Conservation (phyloP, 2,888 invertebrate genomes). For the Candidula unifasciata region DNA sequence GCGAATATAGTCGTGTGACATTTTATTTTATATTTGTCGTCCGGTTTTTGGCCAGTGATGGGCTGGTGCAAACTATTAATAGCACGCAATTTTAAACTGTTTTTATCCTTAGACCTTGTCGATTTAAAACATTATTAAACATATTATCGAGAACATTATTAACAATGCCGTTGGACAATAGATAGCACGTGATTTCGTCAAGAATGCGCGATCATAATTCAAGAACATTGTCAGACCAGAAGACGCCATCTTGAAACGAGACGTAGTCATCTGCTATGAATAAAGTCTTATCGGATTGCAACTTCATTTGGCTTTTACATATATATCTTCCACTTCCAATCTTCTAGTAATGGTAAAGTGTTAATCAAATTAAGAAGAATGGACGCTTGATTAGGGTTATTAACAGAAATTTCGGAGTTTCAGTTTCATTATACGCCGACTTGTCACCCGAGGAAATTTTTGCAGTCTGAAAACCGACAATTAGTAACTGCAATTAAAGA, state of each 20-base stretch:
- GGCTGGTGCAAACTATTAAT: too few relatives aligned
- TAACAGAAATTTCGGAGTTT: not conserved
- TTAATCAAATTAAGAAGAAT: too few relatives aligned
- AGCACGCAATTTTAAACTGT: too few relatives aligned
- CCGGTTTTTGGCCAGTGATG: too few relatives aligned
- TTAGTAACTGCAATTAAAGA: not conserved
- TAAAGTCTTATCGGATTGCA: slow-evolving; percentile 57
- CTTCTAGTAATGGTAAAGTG: too few relatives aligned
- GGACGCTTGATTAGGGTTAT: not conserved
- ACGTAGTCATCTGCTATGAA: slow-evolving; percentile 59
- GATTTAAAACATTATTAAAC: too few relatives aligned
- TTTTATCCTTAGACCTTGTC: too few relatives aligned
- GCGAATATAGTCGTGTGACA: too few relatives aligned
- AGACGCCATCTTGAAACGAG: slow-evolving; percentile 54
- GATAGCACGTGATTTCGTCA: slow-evolving; percentile 66
- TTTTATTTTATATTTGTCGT: too few relatives aligned
- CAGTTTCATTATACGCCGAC: not conserved
- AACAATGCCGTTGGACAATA: slow-evolving; percentile 57
- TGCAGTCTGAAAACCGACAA: not conserved
- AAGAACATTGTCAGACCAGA: not conserved
- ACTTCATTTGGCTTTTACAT: slow-evolving; percentile 30
- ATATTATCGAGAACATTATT: slow-evolving; percentile 48
- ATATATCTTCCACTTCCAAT: not conserved
- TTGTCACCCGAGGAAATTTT: too few relatives aligned
- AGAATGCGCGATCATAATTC: slow-evolving; percentile 61